Evolutionary conservation across 2,888 invertebrate species (phyloP).

Genomic region (Dione vanillae): DNA sequence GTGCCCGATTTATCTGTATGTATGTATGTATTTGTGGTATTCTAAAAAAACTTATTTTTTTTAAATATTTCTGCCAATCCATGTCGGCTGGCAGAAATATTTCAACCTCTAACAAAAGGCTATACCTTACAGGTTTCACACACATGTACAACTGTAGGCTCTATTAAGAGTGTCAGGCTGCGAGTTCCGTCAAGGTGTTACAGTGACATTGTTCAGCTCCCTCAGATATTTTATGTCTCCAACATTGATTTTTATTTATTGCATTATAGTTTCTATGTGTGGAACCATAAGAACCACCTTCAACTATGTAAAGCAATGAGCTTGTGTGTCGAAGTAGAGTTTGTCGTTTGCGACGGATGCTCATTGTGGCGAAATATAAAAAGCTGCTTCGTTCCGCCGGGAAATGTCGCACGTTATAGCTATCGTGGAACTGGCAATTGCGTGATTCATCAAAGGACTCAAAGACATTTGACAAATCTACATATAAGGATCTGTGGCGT

Average conservation of each 20-base stretch:
- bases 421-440: constrained; percentile 30
- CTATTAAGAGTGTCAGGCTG: constrained; percentile 28
- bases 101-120: constrained; percentile 9
- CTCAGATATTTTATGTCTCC: constrained; percentile 53
- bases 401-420: constrained; percentile 38
- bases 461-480: constrained; percentile 6
- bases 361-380: constrained; percentile 53
- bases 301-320: not conserved
- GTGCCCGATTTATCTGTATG: not conserved
- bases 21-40: not conserved
- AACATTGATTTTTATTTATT: constrained; percentile 24
- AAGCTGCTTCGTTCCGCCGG: constrained; percentile 44
- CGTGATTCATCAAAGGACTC: constrained; percentile 32
- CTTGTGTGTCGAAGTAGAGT: constrained; percentile 55
- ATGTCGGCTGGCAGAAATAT: no score
- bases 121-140: not conserved
- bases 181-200: constrained; percentile 37
- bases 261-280: constrained; percentile 19
- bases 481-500: not conserved
- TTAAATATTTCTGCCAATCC: constrained; percentile 4
- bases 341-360: constrained; percentile 58
- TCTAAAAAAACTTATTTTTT: not conserved
- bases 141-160: not conserved
- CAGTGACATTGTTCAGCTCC: constrained; percentile 44
- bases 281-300: constrained; percentile 19